These are phyloP conservation scores for Leucophenga maculata DNA, from an alignment of 2,888 invertebrate genomes.

Conservation along the genomic window DNA sequence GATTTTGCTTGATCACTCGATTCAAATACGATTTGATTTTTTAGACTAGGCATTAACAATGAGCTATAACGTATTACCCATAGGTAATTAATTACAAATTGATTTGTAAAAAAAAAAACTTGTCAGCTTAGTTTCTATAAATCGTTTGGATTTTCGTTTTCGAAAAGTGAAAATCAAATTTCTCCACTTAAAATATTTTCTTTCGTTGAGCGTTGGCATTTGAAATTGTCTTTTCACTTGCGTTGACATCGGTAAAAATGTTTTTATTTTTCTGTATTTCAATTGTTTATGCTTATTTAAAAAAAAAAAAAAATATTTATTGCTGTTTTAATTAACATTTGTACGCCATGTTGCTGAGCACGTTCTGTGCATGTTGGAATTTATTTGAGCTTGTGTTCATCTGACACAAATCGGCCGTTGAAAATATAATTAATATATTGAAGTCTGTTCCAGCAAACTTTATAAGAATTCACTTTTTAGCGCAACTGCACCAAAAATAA, in stretches of 20 bases:
- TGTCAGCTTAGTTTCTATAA: too few species aligned
- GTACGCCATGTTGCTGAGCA: too few species aligned
- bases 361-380: slow-evolving; percentile 14
- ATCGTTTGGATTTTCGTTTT: background rate
- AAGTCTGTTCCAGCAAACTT: background rate
- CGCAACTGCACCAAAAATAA: too few species aligned
- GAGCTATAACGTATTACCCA: too few species aligned
- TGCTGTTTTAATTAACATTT: slow-evolving; percentile 5
- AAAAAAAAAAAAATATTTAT: background rate
- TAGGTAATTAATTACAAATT: too few species aligned
- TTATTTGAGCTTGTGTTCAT: background rate
- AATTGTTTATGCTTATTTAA: slow-evolving; percentile 4
- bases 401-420: slow-evolving; percentile 22
- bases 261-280: slow-evolving; percentile 16
- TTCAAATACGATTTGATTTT: too few species aligned
- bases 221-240: background rate
- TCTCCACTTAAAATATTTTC: slow-evolving; percentile 30
- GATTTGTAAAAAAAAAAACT: too few species aligned
- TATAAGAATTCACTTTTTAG: background rate
- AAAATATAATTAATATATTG: slow-evolving; percentile 8
- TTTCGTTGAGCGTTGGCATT: background rate
- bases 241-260: slow-evolving; percentile 19
- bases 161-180: slow-evolving; percentile 42
- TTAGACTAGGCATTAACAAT: too few species aligned
- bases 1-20: background rate